Conservation (phyloP, 2,797 vertebrate genomes). For the Fistularia tabacaria region DNA sequence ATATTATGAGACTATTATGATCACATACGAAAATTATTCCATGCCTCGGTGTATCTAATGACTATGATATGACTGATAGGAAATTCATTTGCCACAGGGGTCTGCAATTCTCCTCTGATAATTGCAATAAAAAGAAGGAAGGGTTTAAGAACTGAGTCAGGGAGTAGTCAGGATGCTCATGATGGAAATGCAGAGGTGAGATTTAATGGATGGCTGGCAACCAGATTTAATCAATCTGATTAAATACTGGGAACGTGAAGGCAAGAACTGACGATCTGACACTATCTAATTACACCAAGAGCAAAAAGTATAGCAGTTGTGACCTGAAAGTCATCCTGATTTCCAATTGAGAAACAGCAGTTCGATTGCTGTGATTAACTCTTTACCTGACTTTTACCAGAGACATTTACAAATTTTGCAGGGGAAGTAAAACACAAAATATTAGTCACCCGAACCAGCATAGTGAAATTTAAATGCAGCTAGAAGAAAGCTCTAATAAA, state of each 20-base stretch:
- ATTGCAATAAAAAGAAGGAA: slow-evolving; percentile 34
- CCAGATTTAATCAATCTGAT: slow-evolving; percentile 41
- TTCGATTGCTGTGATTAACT: too few relatives aligned
- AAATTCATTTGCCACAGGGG: slow-evolving; percentile 40
- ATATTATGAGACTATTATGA: slow-evolving; percentile 43
- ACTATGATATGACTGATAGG: slow-evolving; percentile 38
- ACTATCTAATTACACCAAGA: slow-evolving; percentile 7
- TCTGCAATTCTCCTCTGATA: slow-evolving; percentile 28
- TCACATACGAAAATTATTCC: slow-evolving; percentile 40
- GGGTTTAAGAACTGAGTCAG: slow-evolving; percentile 13
- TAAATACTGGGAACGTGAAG: slow-evolving; percentile 11
- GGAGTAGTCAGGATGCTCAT: slow-evolving; percentile 17
- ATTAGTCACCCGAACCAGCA: too few relatives aligned
- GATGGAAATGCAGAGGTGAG: slow-evolving; percentile 18
- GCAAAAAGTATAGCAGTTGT: background rate
- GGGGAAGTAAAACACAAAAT: too few relatives aligned
- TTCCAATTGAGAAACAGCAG: too few relatives aligned
- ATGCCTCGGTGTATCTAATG: slow-evolving; percentile 49
- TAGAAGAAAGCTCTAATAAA: too few relatives aligned
- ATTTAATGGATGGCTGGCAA: slow-evolving; percentile 21
- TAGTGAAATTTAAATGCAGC: too few relatives aligned
- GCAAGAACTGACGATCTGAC: slow-evolving; percentile 3
- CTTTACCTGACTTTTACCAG: too few relatives aligned
- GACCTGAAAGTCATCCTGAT: too few relatives aligned
- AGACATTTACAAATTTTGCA: too few relatives aligned